phyloP scores from a whole-genome alignment of 2,888 invertebrate genomes.

The Spilarctia lutea region DNA sequence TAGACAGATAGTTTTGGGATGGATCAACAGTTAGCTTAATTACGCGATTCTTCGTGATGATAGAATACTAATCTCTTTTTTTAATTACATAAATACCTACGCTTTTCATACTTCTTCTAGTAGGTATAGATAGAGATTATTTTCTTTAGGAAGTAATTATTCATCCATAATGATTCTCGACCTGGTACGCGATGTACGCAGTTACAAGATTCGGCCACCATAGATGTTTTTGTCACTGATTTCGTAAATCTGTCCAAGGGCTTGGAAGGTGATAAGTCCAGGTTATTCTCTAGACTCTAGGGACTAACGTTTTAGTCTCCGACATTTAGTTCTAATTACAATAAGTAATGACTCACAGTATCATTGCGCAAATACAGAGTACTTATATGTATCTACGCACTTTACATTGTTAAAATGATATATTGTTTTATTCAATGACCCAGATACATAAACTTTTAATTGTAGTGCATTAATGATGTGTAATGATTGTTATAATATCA shows the following conservation, averaged over 20 bases:
- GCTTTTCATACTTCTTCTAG: neutral
- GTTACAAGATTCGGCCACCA: neutral
- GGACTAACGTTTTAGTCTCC: neutral
- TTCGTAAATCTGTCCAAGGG: neutral
- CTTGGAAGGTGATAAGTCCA: neutral
- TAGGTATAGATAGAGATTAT: neutral
- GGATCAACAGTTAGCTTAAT: neutral
- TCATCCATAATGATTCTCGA: neutral
- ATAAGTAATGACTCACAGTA: constrained; percentile 14
- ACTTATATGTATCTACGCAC: neutral
- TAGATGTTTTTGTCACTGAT: neutral
- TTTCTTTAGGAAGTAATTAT: neutral
- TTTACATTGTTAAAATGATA: constrained; percentile 7
- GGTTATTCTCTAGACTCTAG: neutral
- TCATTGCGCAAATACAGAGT: constrained; percentile 3
- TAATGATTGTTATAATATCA: neutral
- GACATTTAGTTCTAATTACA: constrained; percentile 13
- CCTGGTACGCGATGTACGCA: neutral
- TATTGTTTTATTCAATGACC: constrained; percentile 10
- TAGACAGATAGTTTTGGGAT: neutral
- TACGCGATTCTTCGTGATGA: neutral
- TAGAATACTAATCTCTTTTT: neutral
- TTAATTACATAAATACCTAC: neutral
- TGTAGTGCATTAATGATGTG: neutral
- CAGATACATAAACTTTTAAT: neutral